Base-by-base conservation (phyloP, 2,888 invertebrate genomes). In the Caenorhabditis sp. region DNA sequence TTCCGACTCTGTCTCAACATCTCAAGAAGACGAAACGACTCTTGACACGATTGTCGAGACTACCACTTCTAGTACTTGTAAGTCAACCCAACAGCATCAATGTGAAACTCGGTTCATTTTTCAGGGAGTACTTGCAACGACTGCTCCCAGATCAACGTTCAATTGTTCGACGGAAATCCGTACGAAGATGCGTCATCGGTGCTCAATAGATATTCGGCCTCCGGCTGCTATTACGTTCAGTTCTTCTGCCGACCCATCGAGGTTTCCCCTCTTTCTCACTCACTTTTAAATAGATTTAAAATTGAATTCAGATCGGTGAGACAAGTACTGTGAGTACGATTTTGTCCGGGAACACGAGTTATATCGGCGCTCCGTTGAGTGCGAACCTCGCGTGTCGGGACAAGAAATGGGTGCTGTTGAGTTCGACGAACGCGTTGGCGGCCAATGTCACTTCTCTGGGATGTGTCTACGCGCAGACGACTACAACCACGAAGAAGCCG, bases 121-220 rank as follows among this genome's bases (percentile, higher is more conserved):
- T 22, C 43, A 66, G 68, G 73, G 73, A 59, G 70, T 7, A 76
- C 76, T 1, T 82, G 82, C 50, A 73, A 78, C 43, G 74, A 70
- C 20, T 82, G 82, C 43, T 53, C 72, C 5, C 68, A 75, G 8
- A 50, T 82, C 30, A 62, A 78, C 39, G 79, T 82, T 9, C 68
- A 76, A 26, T 45, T 80, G 4, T 82, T 71, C 66, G 70, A 78
- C n/a, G 71, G 70, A 20, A 70, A 76, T 24, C 82, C 79, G 1
- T 81, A 55, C 41, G 68, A 77, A 20, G 83, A 83, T 35, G 83
- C 78, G 0, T 76, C 82, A 5, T 79, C 82, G 2, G 82, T 82
- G n/a, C 52, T 83, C 39, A 83, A 83, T 55, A 50, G 80, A 35
- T 83, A 82, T 55, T 65, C 74, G 1, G 61, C 61, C 7, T 37